Evolutionary conservation across 2,888 invertebrate species (phyloP).

Genomic region (Drosophila rellima): DNA sequence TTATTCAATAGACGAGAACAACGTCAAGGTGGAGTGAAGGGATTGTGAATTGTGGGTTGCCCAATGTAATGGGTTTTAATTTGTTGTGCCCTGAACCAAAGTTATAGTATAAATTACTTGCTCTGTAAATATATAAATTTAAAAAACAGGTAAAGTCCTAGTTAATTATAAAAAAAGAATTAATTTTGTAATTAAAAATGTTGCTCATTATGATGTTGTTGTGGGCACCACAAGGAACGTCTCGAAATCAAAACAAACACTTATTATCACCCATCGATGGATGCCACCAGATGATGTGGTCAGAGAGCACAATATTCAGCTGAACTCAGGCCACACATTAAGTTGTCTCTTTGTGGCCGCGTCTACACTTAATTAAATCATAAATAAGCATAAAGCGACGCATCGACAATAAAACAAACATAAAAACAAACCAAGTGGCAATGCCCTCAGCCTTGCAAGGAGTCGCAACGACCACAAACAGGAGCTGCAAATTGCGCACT

Average conservation of each 20-base stretch:
- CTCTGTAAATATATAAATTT: not conserved
- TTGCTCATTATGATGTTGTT: slow-evolving; percentile 44
- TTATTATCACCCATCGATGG: slow-evolving; percentile 44
- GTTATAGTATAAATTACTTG: not conserved
- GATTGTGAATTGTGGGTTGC: not conserved
- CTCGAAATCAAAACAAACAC: slow-evolving; percentile 74
- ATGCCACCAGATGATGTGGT: slow-evolving; percentile 16
- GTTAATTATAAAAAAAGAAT: not conserved
- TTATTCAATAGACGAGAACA: slow-evolving; percentile 68
- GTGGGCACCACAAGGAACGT: slow-evolving; percentile 51
- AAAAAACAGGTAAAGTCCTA: not conserved
- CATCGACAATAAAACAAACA: slow-evolving; percentile 81
- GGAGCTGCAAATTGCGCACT: slow-evolving; percentile 66
- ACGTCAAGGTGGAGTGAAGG: slow-evolving; percentile 30
- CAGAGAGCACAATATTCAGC: slow-evolving; percentile 3
- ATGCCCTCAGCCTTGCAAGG: slow-evolving; percentile 42
- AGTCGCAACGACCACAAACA: slow-evolving; percentile 48
- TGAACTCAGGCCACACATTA: not conserved
- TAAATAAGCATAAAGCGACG: slow-evolving; percentile 80
- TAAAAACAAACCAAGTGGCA: slow-evolving; percentile 68
- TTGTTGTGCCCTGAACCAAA: not conserved
- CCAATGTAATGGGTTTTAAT: not conserved
- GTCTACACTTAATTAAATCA: slow-evolving; percentile 79
- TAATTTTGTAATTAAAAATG: not conserved
- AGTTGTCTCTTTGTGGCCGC: slow-evolving; percentile 45